These are phyloP conservation scores for Cyclophora punctaria DNA, from an alignment of 2,888 invertebrate genomes.

Conservation along the genomic window DNA sequence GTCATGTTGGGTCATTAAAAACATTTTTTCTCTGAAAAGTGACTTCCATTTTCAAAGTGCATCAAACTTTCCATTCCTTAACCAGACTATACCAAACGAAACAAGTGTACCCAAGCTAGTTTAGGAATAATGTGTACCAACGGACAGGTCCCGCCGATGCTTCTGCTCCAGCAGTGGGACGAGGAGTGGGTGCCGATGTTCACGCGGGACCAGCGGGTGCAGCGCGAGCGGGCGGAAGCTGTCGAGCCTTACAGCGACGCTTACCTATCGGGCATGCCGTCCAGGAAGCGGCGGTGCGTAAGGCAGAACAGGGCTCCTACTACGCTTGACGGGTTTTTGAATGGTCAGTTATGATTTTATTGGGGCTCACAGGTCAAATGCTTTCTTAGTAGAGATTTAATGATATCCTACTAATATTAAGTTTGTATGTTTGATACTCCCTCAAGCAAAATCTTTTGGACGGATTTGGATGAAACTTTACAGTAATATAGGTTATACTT, in stretches of 20 bases:
- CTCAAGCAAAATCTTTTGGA: too few species aligned
- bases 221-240: constrained; percentile 48
- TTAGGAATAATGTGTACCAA: constrained; percentile 3
- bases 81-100: too few species aligned
- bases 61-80: too few species aligned
- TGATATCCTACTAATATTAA: too few species aligned
- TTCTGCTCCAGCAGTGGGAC: constrained; percentile 58
- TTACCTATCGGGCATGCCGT: constrained; percentile 91
- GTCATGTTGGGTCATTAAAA: too few species aligned
- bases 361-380: too few species aligned
- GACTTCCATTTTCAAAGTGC: too few species aligned
- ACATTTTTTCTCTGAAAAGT: too few species aligned
- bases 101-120: neutral
- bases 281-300: constrained; percentile 88
- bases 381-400: neutral
- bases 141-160: constrained; percentile 49
- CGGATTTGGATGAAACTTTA: too few species aligned
- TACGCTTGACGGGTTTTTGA: constrained; percentile 42
- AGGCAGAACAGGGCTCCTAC: constrained; percentile 41
- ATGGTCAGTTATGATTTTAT: constrained; percentile 27
- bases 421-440: too few species aligned
- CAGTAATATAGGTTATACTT: too few species aligned
- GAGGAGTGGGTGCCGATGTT: constrained; percentile 90
- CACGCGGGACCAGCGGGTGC: constrained; percentile 83
- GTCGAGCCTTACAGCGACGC: constrained; percentile 85